A percentile compares a stretch with the other conserved stretches of the same genome.
phyloP scores from a whole-genome alignment of 2,113 vertebrate genomes.

The Campylorhamphus procurvoides region DNA sequence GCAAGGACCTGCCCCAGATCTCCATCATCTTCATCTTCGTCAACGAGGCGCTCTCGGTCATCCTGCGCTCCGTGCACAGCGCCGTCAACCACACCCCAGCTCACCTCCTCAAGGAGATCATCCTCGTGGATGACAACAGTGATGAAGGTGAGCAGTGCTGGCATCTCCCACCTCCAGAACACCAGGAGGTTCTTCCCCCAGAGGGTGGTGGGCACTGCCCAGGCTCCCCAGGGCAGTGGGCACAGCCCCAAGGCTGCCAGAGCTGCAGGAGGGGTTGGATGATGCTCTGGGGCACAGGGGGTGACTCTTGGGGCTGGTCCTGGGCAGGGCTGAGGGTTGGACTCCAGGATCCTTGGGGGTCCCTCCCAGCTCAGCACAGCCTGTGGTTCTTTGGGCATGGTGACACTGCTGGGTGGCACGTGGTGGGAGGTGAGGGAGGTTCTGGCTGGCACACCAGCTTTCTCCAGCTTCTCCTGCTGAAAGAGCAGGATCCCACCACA shows the following conservation, averaged over 20 bases:
- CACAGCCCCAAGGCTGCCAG: not conserved
- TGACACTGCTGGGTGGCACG: accelerated
- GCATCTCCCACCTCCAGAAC: not conserved
- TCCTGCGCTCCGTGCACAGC: constrained; percentile 93
- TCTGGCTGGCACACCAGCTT: not conserved
- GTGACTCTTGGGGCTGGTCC: not conserved
- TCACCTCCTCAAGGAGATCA: constrained; percentile 94
- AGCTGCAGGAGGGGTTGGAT: not conserved
- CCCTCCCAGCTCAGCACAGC: not conserved
- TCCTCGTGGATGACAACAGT: constrained; percentile 96
- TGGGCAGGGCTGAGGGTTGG: not conserved
- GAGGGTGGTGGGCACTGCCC: no score
- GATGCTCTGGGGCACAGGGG: not conserved
- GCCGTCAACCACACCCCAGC: constrained; percentile 94
- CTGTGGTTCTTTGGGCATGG: not conserved
- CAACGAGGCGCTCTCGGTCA: constrained; percentile 95
- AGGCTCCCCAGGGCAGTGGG: no score
- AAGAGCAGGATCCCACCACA: not conserved
- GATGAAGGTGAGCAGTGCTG: constrained; percentile 82
- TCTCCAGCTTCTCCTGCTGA: not conserved
- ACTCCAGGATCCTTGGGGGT: no score
- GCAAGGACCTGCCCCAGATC: constrained; percentile 92
- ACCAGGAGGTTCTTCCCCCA: no score
- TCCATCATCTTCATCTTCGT: constrained; percentile 98
- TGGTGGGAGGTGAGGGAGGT: not conserved